Evolutionary conservation across 2,113 vertebrate species (phyloP).

Genomic region (Australoheros scitulus): DNA sequence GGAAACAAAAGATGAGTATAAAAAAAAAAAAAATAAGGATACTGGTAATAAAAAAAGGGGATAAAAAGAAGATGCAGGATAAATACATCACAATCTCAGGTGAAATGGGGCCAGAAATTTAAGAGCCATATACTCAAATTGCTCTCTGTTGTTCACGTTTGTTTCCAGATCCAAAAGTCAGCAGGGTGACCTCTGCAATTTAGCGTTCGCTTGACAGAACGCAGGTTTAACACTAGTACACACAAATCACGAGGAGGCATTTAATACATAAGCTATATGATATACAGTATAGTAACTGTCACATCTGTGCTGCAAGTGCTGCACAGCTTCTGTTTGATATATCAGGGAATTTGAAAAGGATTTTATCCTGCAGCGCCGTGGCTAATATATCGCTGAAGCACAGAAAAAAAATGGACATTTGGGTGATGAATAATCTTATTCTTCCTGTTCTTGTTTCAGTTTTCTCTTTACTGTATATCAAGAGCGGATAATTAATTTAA

Average conservation of each 20-base stretch:
- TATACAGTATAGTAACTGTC: slow-evolving; percentile 27
- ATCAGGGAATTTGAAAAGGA: slow-evolving; percentile 42
- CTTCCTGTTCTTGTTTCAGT: slow-evolving; percentile 42
- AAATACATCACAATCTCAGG: neutral
- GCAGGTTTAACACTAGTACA: neutral
- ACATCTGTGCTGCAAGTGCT: neutral
- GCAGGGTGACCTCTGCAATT: neutral
- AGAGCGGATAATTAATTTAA: slow-evolving; percentile 61
- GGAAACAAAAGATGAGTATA: slow-evolving; percentile 29
- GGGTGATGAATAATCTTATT: slow-evolving; percentile 46
- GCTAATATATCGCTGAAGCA: neutral
- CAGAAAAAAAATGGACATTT: slow-evolving; percentile 14
- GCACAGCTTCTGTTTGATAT: slow-evolving; percentile 10
- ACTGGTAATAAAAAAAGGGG: neutral
- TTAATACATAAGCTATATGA: slow-evolving; percentile 32
- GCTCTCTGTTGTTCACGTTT: neutral
- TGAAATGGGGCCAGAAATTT: neutral
- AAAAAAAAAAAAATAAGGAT: neutral
- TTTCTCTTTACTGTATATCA: slow-evolving; percentile 58
- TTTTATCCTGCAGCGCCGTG: slow-evolving; percentile 28
- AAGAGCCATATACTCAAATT: neutral
- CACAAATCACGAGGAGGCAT: neutral
- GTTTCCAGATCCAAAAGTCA: neutral
- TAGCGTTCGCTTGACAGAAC: neutral
- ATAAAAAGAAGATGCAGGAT: neutral